Base-by-base conservation (phyloP, 35 echinoderm and acorn worm genomes). In the Eucidaris tribuloides region DNA sequence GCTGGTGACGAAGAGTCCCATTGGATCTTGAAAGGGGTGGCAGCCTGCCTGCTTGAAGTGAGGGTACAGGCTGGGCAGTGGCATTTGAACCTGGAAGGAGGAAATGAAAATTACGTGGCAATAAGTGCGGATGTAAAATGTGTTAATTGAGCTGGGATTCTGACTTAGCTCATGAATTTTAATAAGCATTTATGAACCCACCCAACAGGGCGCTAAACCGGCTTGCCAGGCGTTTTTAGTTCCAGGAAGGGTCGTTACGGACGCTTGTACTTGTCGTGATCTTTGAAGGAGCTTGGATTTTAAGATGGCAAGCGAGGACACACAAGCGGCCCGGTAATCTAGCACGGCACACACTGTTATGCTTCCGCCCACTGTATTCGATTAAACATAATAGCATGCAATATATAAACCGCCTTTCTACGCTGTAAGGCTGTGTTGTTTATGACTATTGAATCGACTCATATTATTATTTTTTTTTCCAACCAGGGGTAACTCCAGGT, bases 151-250 rank as follows among this genome's bases (percentile, higher is more conserved):
- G 44, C 35, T 5, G 68, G 24, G 38, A 44, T 74, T 44, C 68
- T 74, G 68, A 36, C 68, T 36, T 14, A n/a, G 38, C 68, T 74
- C 68, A 74, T 74, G 68, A 74, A 74, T 74, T 74, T 74, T 74
- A 74, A 74, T 44, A 17, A 32, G n/a, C 41, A 44, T 22, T 74
- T 36, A 42, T 74, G 34, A 74, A 40, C 48, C 48, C 38, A 22
- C 40, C 68, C 35, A 41, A 74, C 35, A 74, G 68, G 68, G n/a
- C n/a, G 25, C 24, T 23, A 19, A 42, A 24, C 38, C 40, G n/a
- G 68, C 68, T 74, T 40, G 2, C 37, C n/a, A n/a, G 44, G 68
- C 41, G n/a, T n/a, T 22, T 19, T 74, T 13, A 36, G 44, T 33
- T 18, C 18, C 68, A 2, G 68, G 11, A 7, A n/a, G 14, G 24